These are phyloP conservation scores for Mixornis gularis DNA, from an alignment of 2,113 vertebrate species.

Conservation along the genomic window DNA sequence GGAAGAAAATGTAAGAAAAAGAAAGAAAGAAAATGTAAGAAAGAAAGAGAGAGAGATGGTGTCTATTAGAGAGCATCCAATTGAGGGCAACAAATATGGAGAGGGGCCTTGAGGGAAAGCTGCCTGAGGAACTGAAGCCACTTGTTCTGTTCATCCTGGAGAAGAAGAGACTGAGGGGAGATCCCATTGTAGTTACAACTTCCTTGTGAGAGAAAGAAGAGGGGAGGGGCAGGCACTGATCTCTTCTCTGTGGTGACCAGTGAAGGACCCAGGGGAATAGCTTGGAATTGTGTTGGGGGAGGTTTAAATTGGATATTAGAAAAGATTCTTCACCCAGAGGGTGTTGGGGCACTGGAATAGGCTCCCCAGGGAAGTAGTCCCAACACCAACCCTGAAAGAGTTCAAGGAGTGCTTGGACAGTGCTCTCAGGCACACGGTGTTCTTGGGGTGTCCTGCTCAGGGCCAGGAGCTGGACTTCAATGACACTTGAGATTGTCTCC, in stretches of 20 bases:
- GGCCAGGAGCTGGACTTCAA: background rate
- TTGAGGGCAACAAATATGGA: background rate
- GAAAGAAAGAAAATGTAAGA: too few relatives aligned
- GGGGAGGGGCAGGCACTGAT: too few relatives aligned
- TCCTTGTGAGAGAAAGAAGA: background rate
- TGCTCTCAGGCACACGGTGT: background rate
- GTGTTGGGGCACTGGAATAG: background rate
- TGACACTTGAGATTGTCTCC: background rate
- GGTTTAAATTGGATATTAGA: background rate
- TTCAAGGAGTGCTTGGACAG: background rate
- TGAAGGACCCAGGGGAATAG: rapidly evolving
- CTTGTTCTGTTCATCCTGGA: background rate
- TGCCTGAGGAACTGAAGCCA: background rate
- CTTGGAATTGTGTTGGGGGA: rapidly evolving
- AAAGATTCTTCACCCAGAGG: background rate
- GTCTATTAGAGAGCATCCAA: background rate
- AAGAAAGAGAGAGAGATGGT: background rate
- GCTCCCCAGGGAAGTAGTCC: background rate
- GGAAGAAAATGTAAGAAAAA: background rate
- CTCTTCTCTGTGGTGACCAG: background rate
- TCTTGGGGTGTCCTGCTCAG: background rate
- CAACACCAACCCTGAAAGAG: background rate
- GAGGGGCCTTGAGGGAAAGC: background rate
- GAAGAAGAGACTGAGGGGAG: background rate
- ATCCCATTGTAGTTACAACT: rapidly evolving